A percentile compares a stretch with the other conserved stretches of the same genome.
Conservation (phyloP, 2,113 vertebrate genomes). For the Helogale parvula region DNA sequence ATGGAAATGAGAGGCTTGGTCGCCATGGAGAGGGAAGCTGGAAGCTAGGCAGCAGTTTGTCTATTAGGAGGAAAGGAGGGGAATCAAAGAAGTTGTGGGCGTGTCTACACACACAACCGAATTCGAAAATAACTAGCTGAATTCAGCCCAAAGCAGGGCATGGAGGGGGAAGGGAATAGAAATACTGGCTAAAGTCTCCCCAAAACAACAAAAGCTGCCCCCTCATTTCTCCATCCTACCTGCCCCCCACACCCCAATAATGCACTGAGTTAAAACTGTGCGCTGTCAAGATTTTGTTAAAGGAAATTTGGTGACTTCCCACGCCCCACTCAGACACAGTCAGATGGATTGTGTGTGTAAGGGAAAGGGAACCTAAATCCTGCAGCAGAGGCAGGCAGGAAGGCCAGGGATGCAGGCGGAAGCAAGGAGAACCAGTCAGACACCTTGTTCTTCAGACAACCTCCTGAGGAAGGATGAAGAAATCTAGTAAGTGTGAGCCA, state of each 20-base stretch:
- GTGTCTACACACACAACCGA: background rate
- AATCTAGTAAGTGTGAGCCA: background rate
- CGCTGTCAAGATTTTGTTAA: conserved; percentile 15
- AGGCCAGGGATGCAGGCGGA: accelerated
- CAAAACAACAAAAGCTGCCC: background rate
- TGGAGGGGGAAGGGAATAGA: background rate
- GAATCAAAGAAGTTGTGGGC: conserved; percentile 59
- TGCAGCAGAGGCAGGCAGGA: background rate
- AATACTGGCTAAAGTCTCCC: conserved; percentile 15
- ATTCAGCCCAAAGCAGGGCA: conserved; percentile 6
- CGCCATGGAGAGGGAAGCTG: conserved; percentile 73
- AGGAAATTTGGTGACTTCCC: background rate
- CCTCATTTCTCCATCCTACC: background rate
- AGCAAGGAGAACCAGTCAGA: background rate
- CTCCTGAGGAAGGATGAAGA: background rate
- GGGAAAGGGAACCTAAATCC: background rate
- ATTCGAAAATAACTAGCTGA: conserved; percentile 39
- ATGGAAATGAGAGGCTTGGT: conserved; percentile 74
- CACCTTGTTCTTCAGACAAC: background rate
- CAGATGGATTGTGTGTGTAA: background rate
- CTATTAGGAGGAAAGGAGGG: conserved; percentile 37
- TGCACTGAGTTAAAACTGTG: background rate
- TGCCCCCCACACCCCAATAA: background rate
- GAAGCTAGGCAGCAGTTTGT: conserved; percentile 61
- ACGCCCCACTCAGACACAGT: background rate